phyloP scores from a whole-genome alignment of 2,797 vertebrate species.

The Cynopterus sphinx region DNA sequence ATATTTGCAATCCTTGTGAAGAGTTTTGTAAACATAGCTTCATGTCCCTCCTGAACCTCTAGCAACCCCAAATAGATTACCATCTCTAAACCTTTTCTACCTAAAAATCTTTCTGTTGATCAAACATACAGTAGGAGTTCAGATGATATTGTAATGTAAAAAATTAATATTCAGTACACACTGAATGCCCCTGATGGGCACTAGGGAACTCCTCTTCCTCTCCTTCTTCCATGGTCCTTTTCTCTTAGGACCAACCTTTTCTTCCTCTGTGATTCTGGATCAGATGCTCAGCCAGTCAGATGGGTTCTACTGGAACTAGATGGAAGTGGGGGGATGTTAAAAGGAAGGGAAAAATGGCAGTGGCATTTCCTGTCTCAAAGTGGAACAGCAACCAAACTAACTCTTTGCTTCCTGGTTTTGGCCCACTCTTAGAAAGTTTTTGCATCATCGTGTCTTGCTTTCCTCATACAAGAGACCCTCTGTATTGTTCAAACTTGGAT shows the following conservation, averaged over 20 bases:
- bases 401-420: neutral
- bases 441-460: conserved; percentile 7
- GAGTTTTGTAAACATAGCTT: neutral
- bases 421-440: neutral
- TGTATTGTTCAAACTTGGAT: neutral
- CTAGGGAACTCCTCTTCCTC: neutral
- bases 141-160: neutral
- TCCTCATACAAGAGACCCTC: neutral
- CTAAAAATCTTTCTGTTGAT: neutral
- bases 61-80: neutral
- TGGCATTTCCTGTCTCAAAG: neutral
- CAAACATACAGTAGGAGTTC: neutral
- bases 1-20: neutral
- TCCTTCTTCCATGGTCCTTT: neutral
- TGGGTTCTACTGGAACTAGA: neutral
- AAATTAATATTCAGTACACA: neutral
- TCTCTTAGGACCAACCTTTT: neutral
- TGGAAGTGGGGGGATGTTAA: neutral
- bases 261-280: neutral
- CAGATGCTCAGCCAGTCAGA: neutral
- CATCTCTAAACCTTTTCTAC: neutral
- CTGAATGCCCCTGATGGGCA: neutral
- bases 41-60: neutral
- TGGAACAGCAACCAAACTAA: neutral
- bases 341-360: neutral